phyloP scores from a whole-genome alignment of 1,140 invertebrate species.

The Carcinoscorpius rotundicauda region DNA sequence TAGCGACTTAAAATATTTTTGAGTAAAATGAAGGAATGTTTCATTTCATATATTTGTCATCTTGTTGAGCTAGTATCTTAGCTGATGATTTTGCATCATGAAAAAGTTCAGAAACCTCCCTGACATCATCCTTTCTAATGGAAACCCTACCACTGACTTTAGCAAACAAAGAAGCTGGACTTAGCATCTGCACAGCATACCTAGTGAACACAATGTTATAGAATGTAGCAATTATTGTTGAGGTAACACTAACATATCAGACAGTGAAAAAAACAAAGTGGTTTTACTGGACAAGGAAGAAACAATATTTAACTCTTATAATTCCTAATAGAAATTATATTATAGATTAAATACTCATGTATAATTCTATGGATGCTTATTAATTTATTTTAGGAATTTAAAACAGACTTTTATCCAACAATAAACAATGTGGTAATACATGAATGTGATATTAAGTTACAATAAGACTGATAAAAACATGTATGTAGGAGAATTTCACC shows the following conservation, averaged over 20 bases:
- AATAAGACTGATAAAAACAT: no score
- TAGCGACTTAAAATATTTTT: no score
- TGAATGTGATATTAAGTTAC: no score
- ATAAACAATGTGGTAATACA: no score
- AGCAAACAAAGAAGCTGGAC: slow-evolving; percentile 73
- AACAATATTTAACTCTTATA: not conserved
- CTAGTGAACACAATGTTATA: slow-evolving; percentile 28
- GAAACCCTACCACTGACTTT: slow-evolving; percentile 75
- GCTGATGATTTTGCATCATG: slow-evolving; percentile 93
- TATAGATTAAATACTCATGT: not conserved
- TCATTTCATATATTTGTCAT: slow-evolving; percentile 77
- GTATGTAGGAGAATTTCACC: no score
- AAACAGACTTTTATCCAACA: no score
- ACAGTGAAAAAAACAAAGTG: slow-evolving; percentile 11
- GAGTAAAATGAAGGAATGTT: not conserved
- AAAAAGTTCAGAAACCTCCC: slow-evolving; percentile 73
- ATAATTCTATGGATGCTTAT: no score
- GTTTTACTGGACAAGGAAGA: not conserved
- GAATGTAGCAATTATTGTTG: no score
- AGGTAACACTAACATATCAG: no score
- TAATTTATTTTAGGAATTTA: no score
- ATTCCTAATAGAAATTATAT: not conserved
- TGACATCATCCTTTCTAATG: slow-evolving; percentile 67
- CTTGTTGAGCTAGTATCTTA: slow-evolving; percentile 73
- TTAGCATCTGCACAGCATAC: slow-evolving; percentile 89